Percentiles rank a stretch among this genome's conserved stretches.
Conservation (phyloP, 1,140 invertebrate species). For the Coptotermes formosanus region DNA sequence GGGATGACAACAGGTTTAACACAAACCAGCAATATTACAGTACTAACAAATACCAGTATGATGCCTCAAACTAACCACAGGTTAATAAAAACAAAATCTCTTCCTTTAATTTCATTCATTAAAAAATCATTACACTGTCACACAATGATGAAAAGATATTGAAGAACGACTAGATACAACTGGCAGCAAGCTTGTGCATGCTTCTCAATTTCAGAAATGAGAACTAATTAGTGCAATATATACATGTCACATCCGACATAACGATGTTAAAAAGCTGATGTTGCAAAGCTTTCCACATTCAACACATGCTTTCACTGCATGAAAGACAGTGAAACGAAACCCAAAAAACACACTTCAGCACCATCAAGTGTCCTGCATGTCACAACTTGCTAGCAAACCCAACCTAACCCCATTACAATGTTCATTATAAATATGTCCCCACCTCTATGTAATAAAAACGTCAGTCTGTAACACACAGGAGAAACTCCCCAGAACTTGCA, state of each 20-base stretch:
- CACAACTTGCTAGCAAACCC: background rate
- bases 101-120: constrained; percentile 15
- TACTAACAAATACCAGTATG: background rate
- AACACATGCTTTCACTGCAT: background rate
- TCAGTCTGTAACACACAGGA: constrained; percentile 11
- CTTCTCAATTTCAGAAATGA: background rate
- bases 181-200: background rate
- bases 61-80: background rate
- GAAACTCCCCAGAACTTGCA: background rate
- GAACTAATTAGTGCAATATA: background rate
- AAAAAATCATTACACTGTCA: constrained; percentile 17
- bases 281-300: background rate
- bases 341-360: background rate
- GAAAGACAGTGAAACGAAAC: background rate
- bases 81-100: background rate
- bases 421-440: background rate
- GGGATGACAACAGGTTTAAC: background rate
- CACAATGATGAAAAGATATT: background rate
- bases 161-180: constrained; percentile 10
- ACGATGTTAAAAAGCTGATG: background rate
- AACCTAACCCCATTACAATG: background rate
- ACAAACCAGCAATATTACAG: background rate
- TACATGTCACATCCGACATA: constrained; percentile 1
- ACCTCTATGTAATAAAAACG: background rate
- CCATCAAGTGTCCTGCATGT: background rate